A percentile compares a stretch with the other conserved stretches of the same genome.
Evolutionary conservation across 2,888 invertebrate species (phyloP).

Genomic region (Mimumesa dahlbomi): DNA sequence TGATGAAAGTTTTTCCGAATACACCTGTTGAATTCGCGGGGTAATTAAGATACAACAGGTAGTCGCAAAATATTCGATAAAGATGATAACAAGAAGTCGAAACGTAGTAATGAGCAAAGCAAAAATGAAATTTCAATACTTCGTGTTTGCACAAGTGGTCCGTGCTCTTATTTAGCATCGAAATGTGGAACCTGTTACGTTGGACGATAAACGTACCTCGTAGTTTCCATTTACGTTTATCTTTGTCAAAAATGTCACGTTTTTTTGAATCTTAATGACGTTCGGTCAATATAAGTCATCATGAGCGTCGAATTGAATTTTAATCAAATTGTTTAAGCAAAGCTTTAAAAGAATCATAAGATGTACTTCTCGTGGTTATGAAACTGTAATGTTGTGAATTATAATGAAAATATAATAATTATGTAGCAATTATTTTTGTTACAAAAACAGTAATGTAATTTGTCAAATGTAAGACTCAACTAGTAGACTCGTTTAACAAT

Average conservation of each 20-base stretch:
- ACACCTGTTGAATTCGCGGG: background rate
- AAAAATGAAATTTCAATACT: slow-evolving; percentile 28
- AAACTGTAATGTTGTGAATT: too few species aligned
- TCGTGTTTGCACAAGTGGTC: slow-evolving; percentile 53
- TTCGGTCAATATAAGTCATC: too few species aligned
- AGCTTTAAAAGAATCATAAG: too few species aligned
- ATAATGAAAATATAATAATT: too few species aligned
- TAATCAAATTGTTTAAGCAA: too few species aligned
- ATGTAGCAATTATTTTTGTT: too few species aligned
- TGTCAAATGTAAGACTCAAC: too few species aligned
- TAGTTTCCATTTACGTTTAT: slow-evolving; percentile 8
- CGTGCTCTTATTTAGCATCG: slow-evolving; percentile 6
- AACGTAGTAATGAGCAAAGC: slow-evolving; percentile 19
- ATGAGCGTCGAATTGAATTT: too few species aligned
- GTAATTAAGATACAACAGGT: slow-evolving; percentile 10
- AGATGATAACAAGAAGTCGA: background rate
- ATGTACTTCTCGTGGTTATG: too few species aligned
- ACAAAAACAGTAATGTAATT: too few species aligned
- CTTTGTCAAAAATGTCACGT: slow-evolving; percentile 23
- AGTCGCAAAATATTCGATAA: background rate
- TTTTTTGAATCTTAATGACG: background rate
- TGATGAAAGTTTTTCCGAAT: too few species aligned
- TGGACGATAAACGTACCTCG: slow-evolving; percentile 13
- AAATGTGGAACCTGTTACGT: background rate
- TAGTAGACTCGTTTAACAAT: too few species aligned